Conservation (phyloP, 2,113 vertebrate species). For the Psittacus erithacus region DNA sequence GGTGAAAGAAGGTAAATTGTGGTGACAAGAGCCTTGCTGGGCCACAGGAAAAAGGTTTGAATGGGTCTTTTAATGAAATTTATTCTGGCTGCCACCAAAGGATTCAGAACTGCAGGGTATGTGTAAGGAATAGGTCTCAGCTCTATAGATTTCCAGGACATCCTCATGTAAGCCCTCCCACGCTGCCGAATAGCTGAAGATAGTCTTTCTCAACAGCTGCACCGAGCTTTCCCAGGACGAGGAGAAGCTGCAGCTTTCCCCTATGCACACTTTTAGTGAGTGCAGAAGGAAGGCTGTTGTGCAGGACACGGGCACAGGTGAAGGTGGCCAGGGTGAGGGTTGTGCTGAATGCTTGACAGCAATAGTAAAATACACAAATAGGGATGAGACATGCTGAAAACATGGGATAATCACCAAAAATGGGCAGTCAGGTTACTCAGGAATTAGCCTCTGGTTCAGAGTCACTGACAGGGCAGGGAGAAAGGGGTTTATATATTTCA, state of each 20-base stretch:
- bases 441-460: background rate
- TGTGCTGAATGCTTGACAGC: background rate
- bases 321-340: background rate
- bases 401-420: background rate
- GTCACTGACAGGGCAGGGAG: background rate
- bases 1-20: background rate
- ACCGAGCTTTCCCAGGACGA: background rate
- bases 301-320: background rate
- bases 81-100: background rate
- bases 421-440: background rate
- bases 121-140: background rate
- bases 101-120: background rate
- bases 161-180: background rate
- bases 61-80: background rate
- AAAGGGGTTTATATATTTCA: background rate
- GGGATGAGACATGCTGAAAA: background rate
- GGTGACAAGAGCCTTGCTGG: background rate
- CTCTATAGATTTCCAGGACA: background rate
- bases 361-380: background rate
- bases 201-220: constrained; percentile 39
- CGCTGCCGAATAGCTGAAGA: background rate
- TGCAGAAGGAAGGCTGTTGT: background rate
- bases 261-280: background rate
- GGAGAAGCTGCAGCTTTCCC: background rate
- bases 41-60: background rate